phyloP scores from a whole-genome alignment of 2,113 vertebrate genomes.

The Chunga burmeisteri region DNA sequence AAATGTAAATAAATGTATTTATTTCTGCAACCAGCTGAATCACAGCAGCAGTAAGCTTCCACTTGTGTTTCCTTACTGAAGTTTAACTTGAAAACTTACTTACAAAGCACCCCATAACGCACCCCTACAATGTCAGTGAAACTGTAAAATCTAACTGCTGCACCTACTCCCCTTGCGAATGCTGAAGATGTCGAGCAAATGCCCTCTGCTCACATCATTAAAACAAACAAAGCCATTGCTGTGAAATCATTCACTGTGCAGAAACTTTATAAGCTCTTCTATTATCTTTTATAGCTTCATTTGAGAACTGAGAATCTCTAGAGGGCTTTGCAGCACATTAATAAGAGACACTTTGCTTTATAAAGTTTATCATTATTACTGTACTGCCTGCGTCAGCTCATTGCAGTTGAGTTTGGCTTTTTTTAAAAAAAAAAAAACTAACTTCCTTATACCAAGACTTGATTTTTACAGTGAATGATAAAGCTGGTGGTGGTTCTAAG shows the following conservation, averaged over 20 bases:
- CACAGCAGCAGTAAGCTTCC: background rate
- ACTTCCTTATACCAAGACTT: background rate
- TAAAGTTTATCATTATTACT: conserved; percentile 36
- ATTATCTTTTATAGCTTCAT: conserved; percentile 52
- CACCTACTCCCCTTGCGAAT: background rate
- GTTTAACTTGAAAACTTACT: background rate
- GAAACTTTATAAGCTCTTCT: conserved; percentile 35
- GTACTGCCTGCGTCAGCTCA: background rate
- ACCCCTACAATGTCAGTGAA: background rate
- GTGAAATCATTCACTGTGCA: conserved; percentile 36
- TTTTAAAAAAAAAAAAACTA: background rate
- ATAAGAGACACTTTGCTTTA: conserved; percentile 9
- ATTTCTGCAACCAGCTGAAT: background rate
- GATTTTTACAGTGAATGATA: background rate
- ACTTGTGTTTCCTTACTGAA: background rate
- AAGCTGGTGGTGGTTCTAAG: background rate
- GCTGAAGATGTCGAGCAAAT: background rate
- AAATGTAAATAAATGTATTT: background rate
- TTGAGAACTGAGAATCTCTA: conserved; percentile 3
- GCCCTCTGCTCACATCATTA: conserved; percentile 37
- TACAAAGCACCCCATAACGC: background rate
- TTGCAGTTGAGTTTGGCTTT: background rate
- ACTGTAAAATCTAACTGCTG: background rate
- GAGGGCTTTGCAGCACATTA: conserved; percentile 33
- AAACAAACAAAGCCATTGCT: conserved; percentile 46